Base-by-base conservation (phyloP, 1,140 invertebrate species). In the Conopomorpha cramerella region DNA sequence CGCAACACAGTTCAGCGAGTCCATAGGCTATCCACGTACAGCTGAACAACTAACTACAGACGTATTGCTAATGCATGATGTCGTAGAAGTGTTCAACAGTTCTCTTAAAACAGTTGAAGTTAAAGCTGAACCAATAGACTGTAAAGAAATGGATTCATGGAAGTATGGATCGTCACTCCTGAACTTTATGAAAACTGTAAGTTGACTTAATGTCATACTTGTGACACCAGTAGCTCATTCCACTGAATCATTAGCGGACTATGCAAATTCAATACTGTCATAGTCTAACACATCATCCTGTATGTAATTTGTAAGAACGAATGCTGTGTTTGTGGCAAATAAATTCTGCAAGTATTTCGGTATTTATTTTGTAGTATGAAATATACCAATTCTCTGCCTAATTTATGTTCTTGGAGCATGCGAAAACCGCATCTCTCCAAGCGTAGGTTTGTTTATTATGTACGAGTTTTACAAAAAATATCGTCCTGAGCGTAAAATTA, bases 101-200 rank as follows among this genome's bases (percentile, higher is more conserved):
- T 55, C 67, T 0, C 36, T 62, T 8, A 39, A 49, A 10, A 70
- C 63, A 41, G 39, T 70, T 2, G 48, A 42, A n/a, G 1, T 51
- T 8, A 29, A 26, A 18, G 14, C 46, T 6, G 29, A 36, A 18
- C 30, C 35, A 8, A 31, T 70, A 2, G 49, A 35, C 19, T 72
- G 67, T 45, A 51, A 66, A 16, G 45, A 44, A 16, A 52, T 53
- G 17, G 43, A 60, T 1, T 41, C 65, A 1, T 74, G 70, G 70
- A 41, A 30, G 1, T 60, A 60, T 30, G 70, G 70, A 10, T 61
- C 70, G 2, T 51, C 66, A 2, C 34, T 74, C 6, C 31, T 68
- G 14, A 71, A 64, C 47, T 70, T 74, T 46, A 71, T 74, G 63
- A 67, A 55, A 45, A 71, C 70, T 18, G 70, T 74, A 47, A 39